phyloP scores from a whole-genome alignment of 2,797 vertebrate species.

The Coranthus polyacanthus region DNA sequence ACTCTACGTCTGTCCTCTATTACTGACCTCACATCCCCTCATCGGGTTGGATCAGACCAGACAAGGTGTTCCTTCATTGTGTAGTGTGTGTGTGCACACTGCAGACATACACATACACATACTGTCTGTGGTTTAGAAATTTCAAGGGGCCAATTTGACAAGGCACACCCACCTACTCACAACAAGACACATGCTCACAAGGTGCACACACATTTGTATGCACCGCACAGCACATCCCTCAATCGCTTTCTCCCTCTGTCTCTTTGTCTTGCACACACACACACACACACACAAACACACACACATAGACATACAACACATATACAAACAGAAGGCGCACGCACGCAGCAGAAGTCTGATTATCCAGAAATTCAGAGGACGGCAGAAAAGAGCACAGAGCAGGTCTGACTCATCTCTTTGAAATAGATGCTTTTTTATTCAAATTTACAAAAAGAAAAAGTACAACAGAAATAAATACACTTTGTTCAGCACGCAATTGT shows the following conservation, averaged over 20 bases:
- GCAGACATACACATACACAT: conserved; percentile 12
- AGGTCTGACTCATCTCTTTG: conserved; percentile 71
- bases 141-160: conserved; percentile 73
- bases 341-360: conserved; percentile 52
- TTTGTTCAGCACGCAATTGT: conserved; percentile 74
- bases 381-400: conserved; percentile 51
- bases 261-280: conserved; percentile 7
- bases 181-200: conserved; percentile 59
- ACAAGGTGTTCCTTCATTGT: conserved; percentile 69
- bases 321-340: conserved; percentile 26
- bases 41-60: conserved; percentile 61
- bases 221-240: conserved; percentile 48
- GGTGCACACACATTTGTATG: conserved; percentile 67
- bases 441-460: conserved; percentile 85
- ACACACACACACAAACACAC: conserved; percentile 18
- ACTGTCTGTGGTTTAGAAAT: conserved; percentile 45
- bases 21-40: conserved; percentile 68
- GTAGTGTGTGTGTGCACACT: conserved; percentile 18
- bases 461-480: conserved; percentile 85
- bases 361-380: conserved; percentile 48
- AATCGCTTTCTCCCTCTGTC: conserved; percentile 31
- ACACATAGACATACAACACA: conserved; percentile 6
- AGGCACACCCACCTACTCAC: conserved; percentile 59
- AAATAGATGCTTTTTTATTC: conserved; percentile 84
- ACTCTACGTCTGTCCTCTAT: conserved; percentile 69